Evolutionary conservation across 2,888 invertebrate genomes (phyloP).

Genomic region (Ectropis crepuscularia): DNA sequence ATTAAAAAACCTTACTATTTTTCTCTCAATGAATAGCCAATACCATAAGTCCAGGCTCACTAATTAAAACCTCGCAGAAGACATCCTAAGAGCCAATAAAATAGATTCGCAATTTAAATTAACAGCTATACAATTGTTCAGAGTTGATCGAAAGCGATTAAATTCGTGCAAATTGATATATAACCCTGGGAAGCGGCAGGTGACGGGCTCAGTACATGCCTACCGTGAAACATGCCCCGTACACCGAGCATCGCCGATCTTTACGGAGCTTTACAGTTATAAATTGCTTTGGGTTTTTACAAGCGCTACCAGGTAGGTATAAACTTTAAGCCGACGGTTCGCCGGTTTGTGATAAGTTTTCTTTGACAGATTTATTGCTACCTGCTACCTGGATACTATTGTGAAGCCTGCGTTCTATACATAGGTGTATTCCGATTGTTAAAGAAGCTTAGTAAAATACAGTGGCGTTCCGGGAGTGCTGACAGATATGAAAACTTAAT

Average conservation of each 20-base stretch:
- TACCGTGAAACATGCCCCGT: conserved; percentile 20
- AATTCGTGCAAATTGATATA: conserved; percentile 72
- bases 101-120: conserved; percentile 50
- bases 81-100: conserved; percentile 26
- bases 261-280: conserved; percentile 29
- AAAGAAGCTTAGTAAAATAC: too few relatives aligned
- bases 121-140: conserved; percentile 51
- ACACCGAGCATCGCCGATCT: conserved; percentile 26
- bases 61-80: conserved; percentile 11
- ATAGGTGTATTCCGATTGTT: too few relatives aligned
- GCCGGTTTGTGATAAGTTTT: conserved; percentile 15
- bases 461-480: too few relatives aligned
- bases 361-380: conserved; percentile 14
- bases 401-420: not conserved
- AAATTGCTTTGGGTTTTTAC: conserved; percentile 41
- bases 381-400: not conserved
- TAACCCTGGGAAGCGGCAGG: conserved; percentile 66
- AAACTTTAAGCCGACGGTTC: conserved; percentile 5
- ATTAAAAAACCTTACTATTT: not conserved
- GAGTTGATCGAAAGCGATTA: conserved; percentile 66
- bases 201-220: conserved; percentile 47
- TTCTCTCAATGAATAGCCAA: not conserved
- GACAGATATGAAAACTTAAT: not conserved
- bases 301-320: conserved; percentile 26
- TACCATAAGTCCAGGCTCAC: not conserved